phyloP scores from a whole-genome alignment of 2,113 vertebrate species.

The Scatophagus argus region DNA sequence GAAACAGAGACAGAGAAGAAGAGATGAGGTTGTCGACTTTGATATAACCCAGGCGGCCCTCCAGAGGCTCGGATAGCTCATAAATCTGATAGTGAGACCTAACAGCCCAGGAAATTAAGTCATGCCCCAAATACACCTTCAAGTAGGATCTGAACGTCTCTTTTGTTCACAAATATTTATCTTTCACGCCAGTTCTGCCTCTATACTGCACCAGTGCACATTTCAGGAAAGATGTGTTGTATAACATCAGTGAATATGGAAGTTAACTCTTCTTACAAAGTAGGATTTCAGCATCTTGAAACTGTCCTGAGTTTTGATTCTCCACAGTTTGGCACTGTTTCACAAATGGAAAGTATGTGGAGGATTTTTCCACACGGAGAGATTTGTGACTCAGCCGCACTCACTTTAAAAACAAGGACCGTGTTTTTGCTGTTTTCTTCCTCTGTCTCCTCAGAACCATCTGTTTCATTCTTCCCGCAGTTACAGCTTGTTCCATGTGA shows the following conservation, averaged over 20 bases:
- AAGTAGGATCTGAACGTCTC: conserved; percentile 22
- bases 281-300: conserved; percentile 11
- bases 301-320: conserved; percentile 25
- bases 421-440: conserved; percentile 41
- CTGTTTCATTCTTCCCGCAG: conserved; percentile 5
- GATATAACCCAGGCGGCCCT: conserved; percentile 67
- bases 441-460: conserved; percentile 40
- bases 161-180: conserved; percentile 53
- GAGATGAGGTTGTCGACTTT: conserved; percentile 32
- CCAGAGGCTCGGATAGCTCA: conserved; percentile 48
- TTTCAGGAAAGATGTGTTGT: conserved; percentile 25
- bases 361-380: conserved; percentile 44
- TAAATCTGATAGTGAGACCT: conserved; percentile 60
- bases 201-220: neutral
- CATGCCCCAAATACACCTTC: conserved; percentile 46
- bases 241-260: conserved; percentile 23
- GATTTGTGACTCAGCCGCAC: conserved; percentile 44
- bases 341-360: conserved; percentile 56
- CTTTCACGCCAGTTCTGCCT: conserved; percentile 20
- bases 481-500: conserved; percentile 25
- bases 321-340: conserved; percentile 36
- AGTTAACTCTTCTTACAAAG: conserved; percentile 6
- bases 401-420: conserved; percentile 50
- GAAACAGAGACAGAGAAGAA: conserved; percentile 40
- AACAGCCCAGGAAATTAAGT: conserved; percentile 58